Evolutionary conservation across 2,888 invertebrate species (phyloP), one percentile per base, ranked within the genome.

Genomic region (Meghimatium bilineatum): DNA sequence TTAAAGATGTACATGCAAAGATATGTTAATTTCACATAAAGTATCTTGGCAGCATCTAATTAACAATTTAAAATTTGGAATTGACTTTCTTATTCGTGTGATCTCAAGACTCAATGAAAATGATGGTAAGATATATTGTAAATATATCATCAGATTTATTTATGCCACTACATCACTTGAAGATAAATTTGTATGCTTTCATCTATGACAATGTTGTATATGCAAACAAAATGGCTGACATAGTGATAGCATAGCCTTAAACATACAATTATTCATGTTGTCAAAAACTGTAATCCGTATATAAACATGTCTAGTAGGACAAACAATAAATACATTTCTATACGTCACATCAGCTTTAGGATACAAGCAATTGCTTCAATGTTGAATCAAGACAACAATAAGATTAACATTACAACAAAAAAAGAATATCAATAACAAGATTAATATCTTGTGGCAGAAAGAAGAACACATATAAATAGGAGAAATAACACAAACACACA

Each of bases 61-160:
- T n/a, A n/a, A n/a, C n/a, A n/a, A n/a, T 56, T 63, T n/a, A 23
- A n/a, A 26, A 63, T 63, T 63, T n/a, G 26, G 60, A 63, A 5
- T 10, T n/a, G 3, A 63, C n/a, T 23, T 63, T 63, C 60, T 63
- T 12, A 8, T n/a, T n/a, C n/a, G n/a, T n/a, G n/a, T n/a, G 26
- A 63, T 23, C 60, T n/a, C 5, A 8, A 63, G 8, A 26, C 32
- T 8, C 32, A 66, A 66, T 66, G 66, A 66, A 66, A 66, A 66
- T 66, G 34, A 66, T 29, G 32, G 32, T 32, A 8, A 66, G 32
- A 66, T 32, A 14, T 66, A 8, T 32, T 32, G 66, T 32, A 32
- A 66, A 66, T 66, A 66, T 66, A 66, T 66, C 66, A 29, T 66
- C 12, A 66, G 29, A 66, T 66, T 66, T 8, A 32, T 66, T 66